These are phyloP conservation scores for Sinella curviseta DNA, from an alignment of 1,140 invertebrate species.

Conservation along the genomic window DNA sequence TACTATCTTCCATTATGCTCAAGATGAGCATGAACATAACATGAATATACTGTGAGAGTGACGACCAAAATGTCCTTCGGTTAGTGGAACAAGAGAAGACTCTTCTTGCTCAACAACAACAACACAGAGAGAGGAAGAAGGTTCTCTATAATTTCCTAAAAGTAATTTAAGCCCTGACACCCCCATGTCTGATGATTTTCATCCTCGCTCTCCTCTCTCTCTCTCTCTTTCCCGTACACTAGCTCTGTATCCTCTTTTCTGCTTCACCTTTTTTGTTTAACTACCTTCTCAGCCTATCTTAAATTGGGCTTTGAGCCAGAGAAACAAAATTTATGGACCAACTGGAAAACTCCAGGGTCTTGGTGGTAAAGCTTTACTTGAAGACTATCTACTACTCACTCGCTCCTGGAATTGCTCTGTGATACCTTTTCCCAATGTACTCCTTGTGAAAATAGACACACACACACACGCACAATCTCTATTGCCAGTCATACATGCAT, in stretches of 20 bases:
- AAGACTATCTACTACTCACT: not conserved
- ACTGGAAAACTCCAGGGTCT: constrained; percentile 19
- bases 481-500: too few species aligned
- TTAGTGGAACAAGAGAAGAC: too few species aligned
- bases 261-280: constrained; percentile 24
- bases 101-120: not conserved
- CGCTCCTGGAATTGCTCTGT: not conserved
- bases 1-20: too few species aligned
- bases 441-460: too few species aligned
- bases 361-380: constrained; percentile 1
- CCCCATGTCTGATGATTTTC: constrained; percentile 22
- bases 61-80: too few species aligned
- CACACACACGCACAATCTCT: not conserved
- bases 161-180: constrained; percentile 23
- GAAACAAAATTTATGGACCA: constrained; percentile 19
- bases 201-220: not conserved
- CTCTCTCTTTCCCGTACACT: constrained; percentile 6
- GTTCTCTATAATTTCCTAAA: constrained; percentile 25
- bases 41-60: too few species aligned
- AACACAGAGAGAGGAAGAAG: not conserved
- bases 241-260: constrained; percentile 6
- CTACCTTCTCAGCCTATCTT: constrained; percentile 21
- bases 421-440: not conserved
- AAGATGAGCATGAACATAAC: too few species aligned
- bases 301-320: constrained; percentile 22